phyloP scores from a whole-genome alignment of 2,113 vertebrate genomes.

The Alethe castanea region DNA sequence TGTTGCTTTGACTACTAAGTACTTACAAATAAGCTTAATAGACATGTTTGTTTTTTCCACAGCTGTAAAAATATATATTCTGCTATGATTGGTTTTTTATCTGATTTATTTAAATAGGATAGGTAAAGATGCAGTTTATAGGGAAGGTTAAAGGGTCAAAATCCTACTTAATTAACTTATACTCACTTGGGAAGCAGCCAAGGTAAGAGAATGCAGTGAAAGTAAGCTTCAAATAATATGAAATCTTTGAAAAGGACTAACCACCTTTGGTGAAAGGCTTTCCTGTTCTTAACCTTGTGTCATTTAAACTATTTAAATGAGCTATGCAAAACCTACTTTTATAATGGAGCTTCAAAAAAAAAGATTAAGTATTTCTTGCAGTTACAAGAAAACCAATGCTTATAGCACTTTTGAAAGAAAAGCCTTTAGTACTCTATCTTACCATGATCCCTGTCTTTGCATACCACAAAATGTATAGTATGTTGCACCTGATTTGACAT shows the following conservation, averaged over 20 bases:
- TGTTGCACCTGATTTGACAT: neutral
- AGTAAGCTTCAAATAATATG: conserved; percentile 62
- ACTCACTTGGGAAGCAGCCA: conserved; percentile 49
- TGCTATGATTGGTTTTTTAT: conserved; percentile 51
- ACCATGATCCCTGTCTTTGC: neutral
- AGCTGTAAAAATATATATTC: conserved; percentile 60
- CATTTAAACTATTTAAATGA: conserved; percentile 58
- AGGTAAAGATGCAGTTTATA: conserved; percentile 59
- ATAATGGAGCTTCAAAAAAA: conserved; percentile 17
- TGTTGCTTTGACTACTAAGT: conserved; percentile 58
- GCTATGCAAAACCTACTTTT: conserved; percentile 31
- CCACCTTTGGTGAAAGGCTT: conserved; percentile 54
- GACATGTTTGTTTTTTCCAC: conserved; percentile 48
- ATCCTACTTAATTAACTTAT: conserved; percentile 69
- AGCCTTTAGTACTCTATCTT: neutral
- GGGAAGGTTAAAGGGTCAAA: conserved; percentile 59
- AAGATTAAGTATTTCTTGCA: conserved; percentile 5
- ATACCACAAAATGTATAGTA: neutral
- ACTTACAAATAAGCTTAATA: conserved; percentile 70
- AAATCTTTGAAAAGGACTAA: conserved; percentile 63
- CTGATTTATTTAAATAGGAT: conserved; percentile 76
- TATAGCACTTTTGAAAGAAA: neutral
- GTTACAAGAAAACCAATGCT: conserved; percentile 22
- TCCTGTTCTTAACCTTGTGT: conserved; percentile 61
- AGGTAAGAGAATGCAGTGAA: conserved; percentile 62